Evolutionary conservation across 2,888 invertebrate species (phyloP).

Genomic region (Tanaodytes sp.): DNA sequence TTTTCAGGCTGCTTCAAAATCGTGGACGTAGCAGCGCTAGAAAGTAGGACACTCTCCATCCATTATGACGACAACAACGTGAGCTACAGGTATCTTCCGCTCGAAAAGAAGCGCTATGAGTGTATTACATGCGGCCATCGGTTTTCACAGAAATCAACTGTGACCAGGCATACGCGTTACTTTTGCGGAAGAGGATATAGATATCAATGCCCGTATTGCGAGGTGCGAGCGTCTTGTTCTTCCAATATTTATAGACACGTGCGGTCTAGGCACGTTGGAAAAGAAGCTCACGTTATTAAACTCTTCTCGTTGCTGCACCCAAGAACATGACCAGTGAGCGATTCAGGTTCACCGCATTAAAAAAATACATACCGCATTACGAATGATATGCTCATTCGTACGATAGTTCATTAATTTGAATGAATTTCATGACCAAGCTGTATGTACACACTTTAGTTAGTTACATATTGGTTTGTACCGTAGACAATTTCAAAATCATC

Average conservation of each 20-base stretch:
- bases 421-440: too few relatives aligned
- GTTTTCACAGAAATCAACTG: constrained; percentile 66
- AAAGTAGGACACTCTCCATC: not conserved
- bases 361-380: too few relatives aligned
- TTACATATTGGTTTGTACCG: too few relatives aligned
- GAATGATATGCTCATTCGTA: too few relatives aligned
- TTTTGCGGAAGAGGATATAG: constrained; percentile 68
- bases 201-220: constrained; percentile 66
- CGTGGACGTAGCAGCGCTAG: constrained; percentile 30
- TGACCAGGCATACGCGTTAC: constrained; percentile 68
- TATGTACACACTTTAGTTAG: too few relatives aligned
- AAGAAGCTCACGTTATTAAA: constrained; percentile 61
- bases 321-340: not conserved
- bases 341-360: too few relatives aligned
- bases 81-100: constrained; percentile 56
- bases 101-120: constrained; percentile 63
- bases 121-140: constrained; percentile 65
- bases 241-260: constrained; percentile 67
- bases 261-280: constrained; percentile 61
- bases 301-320: constrained; percentile 55
- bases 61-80: constrained; percentile 22
- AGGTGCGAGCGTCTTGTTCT: constrained; percentile 63
- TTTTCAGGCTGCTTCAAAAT: constrained; percentile 56
- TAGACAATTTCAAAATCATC: too few relatives aligned
- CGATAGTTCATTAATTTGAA: too few relatives aligned